These are phyloP conservation scores for Synanthedon vespiformis DNA, from an alignment of 2,888 invertebrate genomes.

Conservation along the genomic window DNA sequence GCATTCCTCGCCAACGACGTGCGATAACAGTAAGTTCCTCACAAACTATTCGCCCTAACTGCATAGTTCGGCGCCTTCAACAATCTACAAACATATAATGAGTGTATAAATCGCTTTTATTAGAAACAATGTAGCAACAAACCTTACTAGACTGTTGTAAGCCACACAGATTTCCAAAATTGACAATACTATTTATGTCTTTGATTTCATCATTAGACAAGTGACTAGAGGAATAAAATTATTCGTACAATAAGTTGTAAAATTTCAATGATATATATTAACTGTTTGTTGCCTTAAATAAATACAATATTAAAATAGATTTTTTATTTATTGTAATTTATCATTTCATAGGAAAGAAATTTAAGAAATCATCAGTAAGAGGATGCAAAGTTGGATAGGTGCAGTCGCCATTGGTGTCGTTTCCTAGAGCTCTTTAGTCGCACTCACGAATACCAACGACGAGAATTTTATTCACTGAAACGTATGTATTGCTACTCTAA, in stretches of 20 bases:
- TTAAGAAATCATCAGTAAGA: too few relatives aligned
- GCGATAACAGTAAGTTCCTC: slow-evolving; percentile 56
- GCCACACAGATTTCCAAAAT: too few relatives aligned
- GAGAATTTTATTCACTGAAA: not conserved
- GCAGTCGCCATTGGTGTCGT: not conserved
- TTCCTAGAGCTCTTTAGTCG: not conserved
- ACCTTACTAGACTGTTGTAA: too few relatives aligned
- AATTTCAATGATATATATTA: too few relatives aligned
- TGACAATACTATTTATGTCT: too few relatives aligned
- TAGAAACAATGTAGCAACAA: not conserved
- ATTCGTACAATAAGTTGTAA: too few relatives aligned
- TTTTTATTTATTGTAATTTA: too few relatives aligned
- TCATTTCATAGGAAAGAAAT: too few relatives aligned
- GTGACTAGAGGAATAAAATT: too few relatives aligned
- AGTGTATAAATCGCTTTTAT: not conserved
- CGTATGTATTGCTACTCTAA: not conserved
- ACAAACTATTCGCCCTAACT: slow-evolving; percentile 43
- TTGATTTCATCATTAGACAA: too few relatives aligned
- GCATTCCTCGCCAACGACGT: slow-evolving; percentile 50
- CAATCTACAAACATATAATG: not conserved
- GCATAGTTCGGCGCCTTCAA: slow-evolving; percentile 27
- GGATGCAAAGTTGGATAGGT: not conserved
- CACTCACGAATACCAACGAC: not conserved
- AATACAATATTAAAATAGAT: too few relatives aligned
- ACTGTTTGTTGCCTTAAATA: too few relatives aligned